Evolutionary conservation across 2,113 vertebrate species (phyloP).

Genomic region (Dissostichus mawsoni): DNA sequence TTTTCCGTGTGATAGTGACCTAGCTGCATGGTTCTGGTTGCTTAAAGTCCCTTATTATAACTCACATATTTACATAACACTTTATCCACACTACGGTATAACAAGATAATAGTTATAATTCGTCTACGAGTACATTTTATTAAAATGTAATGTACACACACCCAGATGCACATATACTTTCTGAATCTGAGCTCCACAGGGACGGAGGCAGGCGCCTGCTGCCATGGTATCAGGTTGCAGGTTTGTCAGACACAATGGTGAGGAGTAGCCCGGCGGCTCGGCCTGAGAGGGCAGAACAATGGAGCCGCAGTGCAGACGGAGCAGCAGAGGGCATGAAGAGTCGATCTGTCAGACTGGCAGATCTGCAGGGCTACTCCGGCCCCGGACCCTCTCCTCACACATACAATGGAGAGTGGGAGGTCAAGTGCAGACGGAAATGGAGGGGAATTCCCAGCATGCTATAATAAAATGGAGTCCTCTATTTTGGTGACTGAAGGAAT

Average conservation of each 20-base stretch:
- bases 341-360: constrained; percentile 76
- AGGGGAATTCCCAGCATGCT: constrained; percentile 81
- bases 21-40: neutral
- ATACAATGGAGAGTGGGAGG: constrained; percentile 81
- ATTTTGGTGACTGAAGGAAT: constrained; percentile 68
- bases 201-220: constrained; percentile 66
- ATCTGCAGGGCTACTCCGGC: constrained; percentile 49
- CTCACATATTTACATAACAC: constrained; percentile 5
- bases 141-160: constrained; percentile 17
- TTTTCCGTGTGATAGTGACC: constrained; percentile 4
- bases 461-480: constrained; percentile 76
- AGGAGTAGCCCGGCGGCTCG: constrained; percentile 71
- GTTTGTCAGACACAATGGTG: constrained; percentile 77
- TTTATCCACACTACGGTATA: neutral
- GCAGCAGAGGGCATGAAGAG: constrained; percentile 70
- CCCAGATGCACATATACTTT: constrained; percentile 33
- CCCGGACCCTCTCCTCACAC: constrained; percentile 60
- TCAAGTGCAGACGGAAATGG: constrained; percentile 76
- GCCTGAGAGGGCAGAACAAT: constrained; percentile 79
- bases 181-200: constrained; percentile 54
- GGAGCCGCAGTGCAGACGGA: constrained; percentile 70
- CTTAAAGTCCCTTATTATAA: neutral
- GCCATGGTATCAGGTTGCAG: constrained; percentile 72
- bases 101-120: neutral
- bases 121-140: neutral